Conservation (phyloP, 2,888 invertebrate species). For the Mythimna pallens region DNA sequence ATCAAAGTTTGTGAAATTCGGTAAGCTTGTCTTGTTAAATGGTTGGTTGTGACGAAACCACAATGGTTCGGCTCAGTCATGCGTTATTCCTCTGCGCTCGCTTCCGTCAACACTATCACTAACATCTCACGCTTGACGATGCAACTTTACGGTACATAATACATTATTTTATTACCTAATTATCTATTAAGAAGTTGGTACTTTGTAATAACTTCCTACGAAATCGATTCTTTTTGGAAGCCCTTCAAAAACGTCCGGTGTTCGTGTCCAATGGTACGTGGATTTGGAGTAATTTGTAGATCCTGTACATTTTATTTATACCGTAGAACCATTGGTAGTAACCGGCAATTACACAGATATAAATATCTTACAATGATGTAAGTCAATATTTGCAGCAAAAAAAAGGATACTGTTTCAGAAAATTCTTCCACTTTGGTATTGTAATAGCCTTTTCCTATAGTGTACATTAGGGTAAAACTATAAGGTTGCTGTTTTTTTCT, state of each 20-base stretch:
- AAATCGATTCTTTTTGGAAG: constrained; percentile 53
- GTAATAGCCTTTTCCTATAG: not conserved
- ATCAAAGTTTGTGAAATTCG: constrained; percentile 49
- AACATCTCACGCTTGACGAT: constrained; percentile 46
- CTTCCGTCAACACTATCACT: constrained; percentile 60
- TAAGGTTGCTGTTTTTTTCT: not conserved
- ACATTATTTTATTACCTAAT: constrained; percentile 67
- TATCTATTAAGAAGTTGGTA: constrained; percentile 46
- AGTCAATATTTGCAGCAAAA: not conserved
- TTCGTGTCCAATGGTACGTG: constrained; percentile 3
- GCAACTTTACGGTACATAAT: constrained; percentile 58
- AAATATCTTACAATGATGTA: not conserved
- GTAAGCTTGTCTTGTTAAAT: constrained; percentile 58
- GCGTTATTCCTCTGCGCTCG: constrained; percentile 58
- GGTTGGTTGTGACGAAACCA: constrained; percentile 53
- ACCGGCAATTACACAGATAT: not conserved
- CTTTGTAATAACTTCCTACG: constrained; percentile 59
- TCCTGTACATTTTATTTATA: constrained; percentile 11
- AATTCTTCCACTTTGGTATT: not conserved
- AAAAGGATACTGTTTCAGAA: not conserved
- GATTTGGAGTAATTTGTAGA: constrained; percentile 23
- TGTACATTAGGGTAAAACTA: no score
- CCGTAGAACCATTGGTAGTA: not conserved
- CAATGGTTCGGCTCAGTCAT: constrained; percentile 57
- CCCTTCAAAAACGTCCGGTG: constrained; percentile 60